phyloP scores from a whole-genome alignment of 2,113 vertebrate species.

The Trachemys scripta region DNA sequence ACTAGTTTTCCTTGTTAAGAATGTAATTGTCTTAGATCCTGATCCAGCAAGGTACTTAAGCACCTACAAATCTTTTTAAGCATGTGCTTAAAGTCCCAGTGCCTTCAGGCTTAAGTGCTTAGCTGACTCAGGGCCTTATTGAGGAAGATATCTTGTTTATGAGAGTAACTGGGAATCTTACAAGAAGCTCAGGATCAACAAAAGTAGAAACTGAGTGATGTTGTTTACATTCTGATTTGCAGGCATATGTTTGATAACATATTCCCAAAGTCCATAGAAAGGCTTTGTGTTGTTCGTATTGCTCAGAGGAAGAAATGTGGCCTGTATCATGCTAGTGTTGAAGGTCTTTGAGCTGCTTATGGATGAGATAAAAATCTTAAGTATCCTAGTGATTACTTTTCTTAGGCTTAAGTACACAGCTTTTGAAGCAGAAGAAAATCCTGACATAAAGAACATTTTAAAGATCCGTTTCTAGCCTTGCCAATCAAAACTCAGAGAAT shows the following conservation, averaged over 20 bases:
- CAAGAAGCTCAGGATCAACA: not conserved
- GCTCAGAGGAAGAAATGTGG: not conserved
- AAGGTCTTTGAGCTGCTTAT: not conserved
- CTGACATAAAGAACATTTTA: not conserved
- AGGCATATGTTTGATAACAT: not conserved
- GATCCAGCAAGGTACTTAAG: not conserved
- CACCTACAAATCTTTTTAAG: not conserved
- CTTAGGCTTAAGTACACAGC: not conserved
- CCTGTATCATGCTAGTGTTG: not conserved
- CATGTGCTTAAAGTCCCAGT: not conserved
- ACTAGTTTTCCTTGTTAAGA: not conserved
- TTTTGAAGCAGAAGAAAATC: not conserved
- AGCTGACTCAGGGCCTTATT: not conserved
- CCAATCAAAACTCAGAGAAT: not conserved
- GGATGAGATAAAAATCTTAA: conserved; percentile 1
- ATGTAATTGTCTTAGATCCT: not conserved
- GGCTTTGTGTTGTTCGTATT: not conserved
- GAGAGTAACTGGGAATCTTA: not conserved
- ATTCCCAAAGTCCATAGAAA: not conserved
- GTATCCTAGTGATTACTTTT: not conserved
- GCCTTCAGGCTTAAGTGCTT: not conserved
- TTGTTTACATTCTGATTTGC: not conserved
- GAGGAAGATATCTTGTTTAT: not conserved
- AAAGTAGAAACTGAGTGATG: not conserved
- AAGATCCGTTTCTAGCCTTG: not conserved